phyloP scores from a whole-genome alignment of 2,888 invertebrate species.

The Capitulum mitella region DNA sequence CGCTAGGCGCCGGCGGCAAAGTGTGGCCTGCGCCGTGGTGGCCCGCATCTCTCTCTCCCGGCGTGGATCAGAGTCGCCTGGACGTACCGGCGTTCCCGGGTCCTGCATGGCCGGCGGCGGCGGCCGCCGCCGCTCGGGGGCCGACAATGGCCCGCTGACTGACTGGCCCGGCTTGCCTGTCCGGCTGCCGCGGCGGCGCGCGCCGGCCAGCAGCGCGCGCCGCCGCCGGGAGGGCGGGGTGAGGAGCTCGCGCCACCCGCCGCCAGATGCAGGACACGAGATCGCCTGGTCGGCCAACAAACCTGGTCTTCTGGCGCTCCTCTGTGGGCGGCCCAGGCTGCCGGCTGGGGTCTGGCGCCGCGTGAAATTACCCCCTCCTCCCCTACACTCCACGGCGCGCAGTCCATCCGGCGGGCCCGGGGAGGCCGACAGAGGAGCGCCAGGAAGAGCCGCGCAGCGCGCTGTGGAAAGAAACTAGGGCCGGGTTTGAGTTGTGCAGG shows the following conservation, averaged over 20 bases:
- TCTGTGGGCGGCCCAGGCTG: not conserved
- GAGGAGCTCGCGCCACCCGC: too few relatives aligned
- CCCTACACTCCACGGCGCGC: too few relatives aligned
- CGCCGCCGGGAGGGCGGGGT: too few relatives aligned
- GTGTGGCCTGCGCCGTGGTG: not conserved
- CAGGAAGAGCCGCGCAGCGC: not conserved
- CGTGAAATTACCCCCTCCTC: too few relatives aligned
- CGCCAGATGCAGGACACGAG: not conserved
- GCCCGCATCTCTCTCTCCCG: not conserved
- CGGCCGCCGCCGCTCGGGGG: not conserved
- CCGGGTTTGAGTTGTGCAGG: not conserved
- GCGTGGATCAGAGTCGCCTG: not conserved
- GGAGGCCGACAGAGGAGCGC: not conserved
- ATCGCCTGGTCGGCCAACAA: not conserved
- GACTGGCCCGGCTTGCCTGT: not conserved
- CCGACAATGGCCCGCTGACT: not conserved
- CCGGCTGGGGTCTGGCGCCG: not conserved
- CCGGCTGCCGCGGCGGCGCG: not conserved
- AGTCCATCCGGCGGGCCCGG: not conserved
- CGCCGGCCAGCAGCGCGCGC: not conserved
- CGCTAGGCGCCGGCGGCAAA: slow-evolving; percentile 3
- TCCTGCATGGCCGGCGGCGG: not conserved
- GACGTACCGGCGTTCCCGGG: not conserved
- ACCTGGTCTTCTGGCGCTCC: not conserved
- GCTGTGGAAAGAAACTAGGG: slow-evolving; percentile 4